Conservation (phyloP, 2,888 invertebrate species). For the Hirtodrosophila alboralis region DNA sequence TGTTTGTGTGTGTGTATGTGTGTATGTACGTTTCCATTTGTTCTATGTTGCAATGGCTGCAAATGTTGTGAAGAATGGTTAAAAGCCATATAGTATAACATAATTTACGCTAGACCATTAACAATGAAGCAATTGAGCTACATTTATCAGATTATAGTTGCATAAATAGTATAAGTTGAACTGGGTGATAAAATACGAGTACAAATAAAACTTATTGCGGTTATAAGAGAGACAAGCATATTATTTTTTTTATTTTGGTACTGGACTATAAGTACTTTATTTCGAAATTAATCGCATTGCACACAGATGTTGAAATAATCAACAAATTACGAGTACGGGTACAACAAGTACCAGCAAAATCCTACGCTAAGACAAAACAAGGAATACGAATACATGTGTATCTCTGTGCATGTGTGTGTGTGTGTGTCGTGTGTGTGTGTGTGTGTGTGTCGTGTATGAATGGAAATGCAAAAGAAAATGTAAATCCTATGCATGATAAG, state of each 20-base stretch:
- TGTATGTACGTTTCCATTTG: slow-evolving; percentile 24
- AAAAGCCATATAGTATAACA: slow-evolving; percentile 54
- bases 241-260: too few relatives aligned
- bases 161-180: slow-evolving; percentile 27
- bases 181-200: slow-evolving; percentile 50
- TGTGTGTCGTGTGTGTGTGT: slow-evolving; percentile 1
- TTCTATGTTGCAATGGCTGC: slow-evolving; percentile 42
- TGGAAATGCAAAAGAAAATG: slow-evolving; percentile 56
- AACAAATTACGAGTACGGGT: slow-evolving; percentile 33
- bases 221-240: slow-evolving; percentile 58
- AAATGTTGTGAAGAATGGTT: slow-evolving; percentile 57
- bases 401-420: slow-evolving; percentile 14
- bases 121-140: slow-evolving; percentile 53
- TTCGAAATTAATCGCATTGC: slow-evolving; percentile 37
- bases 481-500: slow-evolving; percentile 54
- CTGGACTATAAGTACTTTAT: slow-evolving; percentile 36
- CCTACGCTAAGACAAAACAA: slow-evolving; percentile 45
- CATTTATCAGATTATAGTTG: slow-evolving; percentile 49
- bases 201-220: slow-evolving; percentile 56
- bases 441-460: slow-evolving; percentile 8
- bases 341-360: slow-evolving; percentile 43
- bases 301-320: slow-evolving; percentile 42
- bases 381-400: slow-evolving; percentile 25
- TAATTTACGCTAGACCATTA: slow-evolving; percentile 54
- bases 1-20: slow-evolving; percentile 21